phyloP scores from a whole-genome alignment of 37 sponge, comb jelly and placozoan species.

The Petrosia ficiformis region DNA sequence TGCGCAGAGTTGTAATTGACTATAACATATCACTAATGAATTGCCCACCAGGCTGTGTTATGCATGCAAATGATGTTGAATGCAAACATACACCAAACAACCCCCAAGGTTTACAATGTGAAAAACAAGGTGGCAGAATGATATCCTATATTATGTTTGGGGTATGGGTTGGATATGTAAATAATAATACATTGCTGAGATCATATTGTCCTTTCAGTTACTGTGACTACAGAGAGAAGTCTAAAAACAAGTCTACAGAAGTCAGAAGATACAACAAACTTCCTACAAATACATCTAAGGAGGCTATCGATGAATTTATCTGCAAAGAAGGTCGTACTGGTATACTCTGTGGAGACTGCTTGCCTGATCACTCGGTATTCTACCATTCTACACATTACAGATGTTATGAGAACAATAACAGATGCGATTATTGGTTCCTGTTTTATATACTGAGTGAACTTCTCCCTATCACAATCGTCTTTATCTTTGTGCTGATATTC shows the following conservation, averaged over 20 bases:
- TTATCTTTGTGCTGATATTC: conserved; percentile 6
- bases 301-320: conserved; percentile 9
- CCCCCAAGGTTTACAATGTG: not conserved
- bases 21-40: not conserved
- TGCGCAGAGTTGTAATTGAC: not conserved
- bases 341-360: conserved; percentile 30
- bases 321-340: conserved; percentile 27
- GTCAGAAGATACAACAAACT: not conserved
- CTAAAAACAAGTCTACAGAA: too few species aligned
- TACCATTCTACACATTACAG: conserved; percentile 22
- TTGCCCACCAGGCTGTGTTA: conserved; percentile 16
- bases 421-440: conserved; percentile 18
- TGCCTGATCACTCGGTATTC: conserved; percentile 5
- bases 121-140: not conserved
- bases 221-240: not conserved
- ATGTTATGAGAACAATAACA: not conserved
- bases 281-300: not conserved
- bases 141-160: not conserved
- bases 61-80: not conserved
- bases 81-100: not conserved
- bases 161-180: not conserved
- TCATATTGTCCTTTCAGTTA: conserved; percentile 26
- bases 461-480: conserved; percentile 33
- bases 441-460: conserved; percentile 40
- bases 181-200: not conserved